Conservation (phyloP, 2,113 vertebrate genomes). For the Marmota flaviventris region DNA sequence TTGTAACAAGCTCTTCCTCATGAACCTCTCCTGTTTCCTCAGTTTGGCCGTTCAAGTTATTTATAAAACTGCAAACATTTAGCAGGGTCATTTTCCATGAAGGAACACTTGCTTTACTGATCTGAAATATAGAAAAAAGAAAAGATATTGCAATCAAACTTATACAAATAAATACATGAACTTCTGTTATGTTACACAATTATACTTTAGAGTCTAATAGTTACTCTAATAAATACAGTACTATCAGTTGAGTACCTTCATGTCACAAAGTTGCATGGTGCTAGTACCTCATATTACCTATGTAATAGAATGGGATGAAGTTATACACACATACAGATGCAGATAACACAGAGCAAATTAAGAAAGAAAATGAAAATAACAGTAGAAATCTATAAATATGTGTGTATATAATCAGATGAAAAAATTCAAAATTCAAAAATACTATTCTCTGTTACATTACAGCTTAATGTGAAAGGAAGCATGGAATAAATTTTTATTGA, state of each 20-base stretch:
- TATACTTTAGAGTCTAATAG: not conserved
- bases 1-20: conserved; percentile 88
- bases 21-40: conserved; percentile 85
- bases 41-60: conserved; percentile 86
- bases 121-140: conserved; percentile 81
- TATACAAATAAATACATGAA: not conserved
- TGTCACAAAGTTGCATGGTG: not conserved
- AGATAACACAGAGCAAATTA: not conserved
- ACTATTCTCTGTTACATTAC: not conserved
- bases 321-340: not conserved
- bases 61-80: conserved; percentile 92
- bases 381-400: not conserved
- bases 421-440: not conserved
- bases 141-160: conserved; percentile 1
- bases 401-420: not conserved
- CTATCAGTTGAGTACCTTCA: not conserved
- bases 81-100: conserved; percentile 94
- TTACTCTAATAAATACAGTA: not conserved
- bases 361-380: not conserved
- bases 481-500: not conserved
- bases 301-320: not conserved
- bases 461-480: not conserved
- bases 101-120: conserved; percentile 91
- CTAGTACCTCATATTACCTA: not conserved
- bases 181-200: not conserved